Conservation (phyloP, 2,113 vertebrate species). For the Fulica atra region DNA sequence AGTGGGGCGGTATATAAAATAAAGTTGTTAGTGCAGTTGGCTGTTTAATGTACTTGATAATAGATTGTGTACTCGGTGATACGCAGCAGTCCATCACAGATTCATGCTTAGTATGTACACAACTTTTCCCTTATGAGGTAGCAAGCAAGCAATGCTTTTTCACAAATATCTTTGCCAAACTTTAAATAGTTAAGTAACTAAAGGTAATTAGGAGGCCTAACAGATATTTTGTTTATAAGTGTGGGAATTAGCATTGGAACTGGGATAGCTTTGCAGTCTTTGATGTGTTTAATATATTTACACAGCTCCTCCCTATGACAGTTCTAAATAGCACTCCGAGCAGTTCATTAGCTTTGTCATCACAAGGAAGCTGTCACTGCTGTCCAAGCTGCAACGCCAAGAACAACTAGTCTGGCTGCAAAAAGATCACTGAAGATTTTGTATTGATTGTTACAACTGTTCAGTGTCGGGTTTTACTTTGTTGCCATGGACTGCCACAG, state of each 20-base stretch:
- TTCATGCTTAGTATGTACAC: background rate
- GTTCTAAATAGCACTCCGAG: background rate
- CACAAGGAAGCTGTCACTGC: background rate
- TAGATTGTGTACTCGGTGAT: background rate
- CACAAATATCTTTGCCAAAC: background rate
- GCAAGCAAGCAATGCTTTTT: background rate
- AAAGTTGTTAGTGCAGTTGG: background rate
- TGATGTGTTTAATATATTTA: background rate
- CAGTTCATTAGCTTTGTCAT: background rate
- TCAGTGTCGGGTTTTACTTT: background rate
- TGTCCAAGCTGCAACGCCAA: background rate
- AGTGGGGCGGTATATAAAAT: background rate
- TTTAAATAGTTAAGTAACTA: background rate
- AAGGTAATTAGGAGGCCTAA: background rate
- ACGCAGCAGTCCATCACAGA: background rate
- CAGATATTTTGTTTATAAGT: background rate
- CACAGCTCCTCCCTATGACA: background rate
- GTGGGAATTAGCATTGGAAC: background rate
- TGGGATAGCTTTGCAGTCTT: background rate
- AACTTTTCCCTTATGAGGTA: background rate
- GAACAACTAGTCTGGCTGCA: background rate
- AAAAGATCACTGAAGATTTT: background rate
- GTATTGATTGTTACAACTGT: background rate
- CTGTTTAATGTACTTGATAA: background rate
- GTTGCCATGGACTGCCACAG: background rate